Base-by-base conservation (phyloP, 1,140 invertebrate genomes). In the Eciton burchellii region DNA sequence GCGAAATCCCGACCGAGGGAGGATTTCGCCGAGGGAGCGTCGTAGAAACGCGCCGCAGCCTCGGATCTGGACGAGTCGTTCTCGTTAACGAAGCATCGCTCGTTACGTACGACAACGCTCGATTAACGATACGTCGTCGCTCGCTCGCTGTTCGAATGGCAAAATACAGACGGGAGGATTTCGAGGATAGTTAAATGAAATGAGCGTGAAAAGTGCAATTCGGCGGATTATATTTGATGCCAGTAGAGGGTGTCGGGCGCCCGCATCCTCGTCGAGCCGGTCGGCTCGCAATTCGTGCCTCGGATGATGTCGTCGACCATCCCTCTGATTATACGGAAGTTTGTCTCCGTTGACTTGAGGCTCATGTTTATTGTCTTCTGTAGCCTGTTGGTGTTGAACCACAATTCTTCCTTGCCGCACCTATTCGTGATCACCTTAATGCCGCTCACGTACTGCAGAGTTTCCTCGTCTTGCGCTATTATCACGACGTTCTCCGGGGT, bases 381-480 rank as follows among this genome's bases (percentile, higher is more conserved):
- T 9, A 94, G 87, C 26, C 93, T 89, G 62, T 94, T 94, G 12
- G 93, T 94, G 72, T 93, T 93, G 87, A 93, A 90, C 93, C 93
- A 94, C 41, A 94, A 82, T 81, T 94, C 93, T 76, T 94, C 93
- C 19, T 90, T 85, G 6, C 92, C 93, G 16, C 41, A 59, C 6
- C 60, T 73, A 73, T 94, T 94, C 11, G 66, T 85, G 26, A 92
- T 90, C 41, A 94, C 92, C 87, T 94, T 94, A 68, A 94, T 93
- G 35, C 95, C 95, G 81, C 94, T 94, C 43, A 96, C 96, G 92
- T 97, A 97, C 84, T 97, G 95, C 83, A 97, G 93, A 1, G 89
- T 93, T 54, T 92, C 86, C 6, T 92, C 92, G 86, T 97, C 95
- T 76, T 95, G 91, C 0, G 94, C 95, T 0, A 97, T 88, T 11